These are phyloP conservation scores for Brachionus sp. DNA, from an alignment of 1,140 invertebrate species.

Conservation along the genomic window DNA sequence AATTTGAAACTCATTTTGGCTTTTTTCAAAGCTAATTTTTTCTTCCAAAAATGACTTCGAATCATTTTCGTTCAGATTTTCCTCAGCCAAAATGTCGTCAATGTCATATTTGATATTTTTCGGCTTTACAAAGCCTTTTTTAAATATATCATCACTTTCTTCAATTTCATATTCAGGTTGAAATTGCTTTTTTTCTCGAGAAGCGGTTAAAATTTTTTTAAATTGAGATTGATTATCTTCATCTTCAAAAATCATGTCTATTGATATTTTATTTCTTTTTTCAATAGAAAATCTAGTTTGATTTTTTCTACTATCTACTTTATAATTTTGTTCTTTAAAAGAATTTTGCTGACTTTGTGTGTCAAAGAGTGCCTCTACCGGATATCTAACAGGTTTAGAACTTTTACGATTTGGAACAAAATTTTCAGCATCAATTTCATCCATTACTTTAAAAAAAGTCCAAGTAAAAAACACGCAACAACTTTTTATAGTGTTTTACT, in stretches of 20 bases:
- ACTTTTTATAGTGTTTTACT: too few species aligned
- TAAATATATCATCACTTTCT: background rate
- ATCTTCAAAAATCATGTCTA: background rate
- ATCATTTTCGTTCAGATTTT: background rate
- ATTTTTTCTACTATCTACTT: background rate
- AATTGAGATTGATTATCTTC: background rate
- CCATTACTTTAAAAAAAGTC: background rate
- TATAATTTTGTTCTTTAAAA: background rate
- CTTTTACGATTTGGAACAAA: background rate
- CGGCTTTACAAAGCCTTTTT: background rate
- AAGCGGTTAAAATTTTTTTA: background rate
- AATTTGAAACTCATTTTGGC: background rate
- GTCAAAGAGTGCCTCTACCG: background rate
- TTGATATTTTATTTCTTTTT: background rate
- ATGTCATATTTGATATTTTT: background rate
- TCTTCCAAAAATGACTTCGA: background rate
- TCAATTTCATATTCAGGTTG: background rate
- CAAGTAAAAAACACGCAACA: too few species aligned
- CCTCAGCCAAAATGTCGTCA: background rate
- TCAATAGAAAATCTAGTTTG: background rate
- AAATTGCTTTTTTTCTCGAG: background rate
- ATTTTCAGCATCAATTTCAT: slow-evolving; percentile 11
- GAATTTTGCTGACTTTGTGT: background rate
- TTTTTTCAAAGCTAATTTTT: background rate
- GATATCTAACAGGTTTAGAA: background rate